Percentiles rank a stretch among this genome's conserved stretches.
Conservation (phyloP, 2,888 invertebrate species). For the Xestia sexstrigata region DNA sequence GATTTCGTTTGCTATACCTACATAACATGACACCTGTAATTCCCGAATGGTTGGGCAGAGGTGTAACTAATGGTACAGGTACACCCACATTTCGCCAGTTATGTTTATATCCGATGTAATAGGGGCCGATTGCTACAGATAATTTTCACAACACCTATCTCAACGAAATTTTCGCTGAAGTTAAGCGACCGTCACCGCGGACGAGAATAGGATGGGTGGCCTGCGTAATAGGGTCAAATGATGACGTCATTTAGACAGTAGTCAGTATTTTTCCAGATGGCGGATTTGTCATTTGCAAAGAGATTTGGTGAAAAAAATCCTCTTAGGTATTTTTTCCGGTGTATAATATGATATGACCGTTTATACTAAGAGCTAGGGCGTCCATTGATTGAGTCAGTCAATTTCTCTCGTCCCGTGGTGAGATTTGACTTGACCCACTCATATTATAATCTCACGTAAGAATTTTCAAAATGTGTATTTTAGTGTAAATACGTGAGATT, state of each 20-base stretch:
- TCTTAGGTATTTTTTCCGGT: not conserved
- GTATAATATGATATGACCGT: too few species aligned
- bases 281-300: not conserved
- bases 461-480: not conserved
- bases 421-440: not conserved
- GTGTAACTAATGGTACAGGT: not conserved
- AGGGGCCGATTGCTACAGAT: too few species aligned
- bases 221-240: slow-evolving; percentile 26
- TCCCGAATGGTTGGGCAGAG: not conserved
- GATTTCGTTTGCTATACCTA: slow-evolving; percentile 14
- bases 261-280: slow-evolving; percentile 16
- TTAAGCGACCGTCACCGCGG: slow-evolving; percentile 30
- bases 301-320: not conserved
- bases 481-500: not conserved
- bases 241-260: slow-evolving; percentile 46
- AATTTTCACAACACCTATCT: slow-evolving; percentile 5
- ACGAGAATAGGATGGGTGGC: slow-evolving; percentile 57
- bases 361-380: not conserved
- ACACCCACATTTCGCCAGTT: not conserved
- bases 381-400: not conserved
- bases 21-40: not conserved
- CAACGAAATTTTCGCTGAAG: not conserved
- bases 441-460: not conserved
- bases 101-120: not conserved
- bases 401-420: not conserved